A percentile compares a stretch with the other conserved stretches of the same genome.
Conservation (phyloP, 2,113 vertebrate genomes). For the Eretmochelys imbricata region DNA sequence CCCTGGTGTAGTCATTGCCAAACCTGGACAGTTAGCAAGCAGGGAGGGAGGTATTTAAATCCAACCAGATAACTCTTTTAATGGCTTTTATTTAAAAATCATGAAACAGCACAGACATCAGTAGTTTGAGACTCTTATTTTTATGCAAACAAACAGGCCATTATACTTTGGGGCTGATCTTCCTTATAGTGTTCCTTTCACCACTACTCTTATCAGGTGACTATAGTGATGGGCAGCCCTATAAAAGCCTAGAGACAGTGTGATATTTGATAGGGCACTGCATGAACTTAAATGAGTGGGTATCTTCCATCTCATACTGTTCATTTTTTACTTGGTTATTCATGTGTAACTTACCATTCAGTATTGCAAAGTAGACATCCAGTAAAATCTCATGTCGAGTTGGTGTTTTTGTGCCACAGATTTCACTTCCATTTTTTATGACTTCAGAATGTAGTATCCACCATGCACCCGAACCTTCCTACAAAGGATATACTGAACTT, state of each 20-base stretch:
- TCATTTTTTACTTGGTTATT: not conserved
- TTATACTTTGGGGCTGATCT: not conserved
- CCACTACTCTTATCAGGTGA: not conserved
- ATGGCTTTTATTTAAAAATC: not conserved
- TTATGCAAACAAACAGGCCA: not conserved
- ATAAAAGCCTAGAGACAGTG: not conserved
- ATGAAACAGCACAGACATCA: not conserved
- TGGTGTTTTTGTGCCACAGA: conserved; percentile 68
- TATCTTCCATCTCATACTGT: not conserved
- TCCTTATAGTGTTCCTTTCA: not conserved
- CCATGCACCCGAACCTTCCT: conserved; percentile 77
- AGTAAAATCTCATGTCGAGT: conserved; percentile 71
- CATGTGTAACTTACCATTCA: conserved; percentile 61
- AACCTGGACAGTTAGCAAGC: not conserved
- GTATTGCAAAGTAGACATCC: conserved; percentile 70
- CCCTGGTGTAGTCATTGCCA: not conserved
- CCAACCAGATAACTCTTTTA: not conserved
- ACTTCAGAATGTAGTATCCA: conserved; percentile 73
- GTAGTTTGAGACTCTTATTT: not conserved
- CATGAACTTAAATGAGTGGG: not conserved
- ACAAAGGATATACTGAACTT: not conserved
- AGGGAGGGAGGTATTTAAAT: not conserved
- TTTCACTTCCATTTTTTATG: conserved; percentile 63
- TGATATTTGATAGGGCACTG: not conserved
- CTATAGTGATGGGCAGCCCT: not conserved